Conservation (phyloP, 2,888 invertebrate species). For the Drosophila peninsularis region DNA sequence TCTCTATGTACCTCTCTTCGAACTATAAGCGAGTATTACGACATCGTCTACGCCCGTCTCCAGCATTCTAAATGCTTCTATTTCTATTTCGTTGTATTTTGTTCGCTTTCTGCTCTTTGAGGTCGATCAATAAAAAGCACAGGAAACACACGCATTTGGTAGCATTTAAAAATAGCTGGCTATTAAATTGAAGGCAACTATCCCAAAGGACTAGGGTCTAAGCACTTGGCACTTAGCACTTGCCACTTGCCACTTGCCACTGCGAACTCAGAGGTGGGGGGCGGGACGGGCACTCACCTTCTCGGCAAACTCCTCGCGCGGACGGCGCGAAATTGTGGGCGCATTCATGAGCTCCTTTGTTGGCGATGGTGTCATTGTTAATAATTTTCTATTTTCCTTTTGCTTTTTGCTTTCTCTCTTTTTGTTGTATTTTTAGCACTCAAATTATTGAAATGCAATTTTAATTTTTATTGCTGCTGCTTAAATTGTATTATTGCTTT, state of each 20-base stretch:
- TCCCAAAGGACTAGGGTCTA: conserved; percentile 17
- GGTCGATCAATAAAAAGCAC: conserved; percentile 66
- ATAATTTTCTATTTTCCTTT: conserved; percentile 6
- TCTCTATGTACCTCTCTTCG: too few relatives aligned
- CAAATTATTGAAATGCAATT: conserved; percentile 25
- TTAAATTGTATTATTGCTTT: conserved; percentile 65
- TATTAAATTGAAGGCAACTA: conserved; percentile 19
- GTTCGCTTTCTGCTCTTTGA: conserved; percentile 19
- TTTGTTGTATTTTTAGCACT: conserved; percentile 5
- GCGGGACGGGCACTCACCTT: conserved; percentile 77
- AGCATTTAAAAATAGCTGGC: conserved; percentile 49
- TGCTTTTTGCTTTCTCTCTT: neutral
- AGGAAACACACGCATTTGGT: conserved; percentile 66
- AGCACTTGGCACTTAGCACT: conserved; percentile 5
- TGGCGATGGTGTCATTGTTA: conserved; percentile 79
- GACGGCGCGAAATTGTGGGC: conserved; percentile 81
- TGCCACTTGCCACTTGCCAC: neutral
- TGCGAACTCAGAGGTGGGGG: conserved; percentile 11
- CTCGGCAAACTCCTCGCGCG: conserved; percentile 83
- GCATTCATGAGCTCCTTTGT: conserved; percentile 81
- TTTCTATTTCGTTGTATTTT: neutral
- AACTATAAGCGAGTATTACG: neutral
- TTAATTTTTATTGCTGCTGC: conserved; percentile 33
- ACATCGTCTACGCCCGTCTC: neutral
- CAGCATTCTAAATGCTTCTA: neutral